These are phyloP conservation scores for Nysson spinosus DNA, from an alignment of 2,888 invertebrate species.

Conservation along the genomic window DNA sequence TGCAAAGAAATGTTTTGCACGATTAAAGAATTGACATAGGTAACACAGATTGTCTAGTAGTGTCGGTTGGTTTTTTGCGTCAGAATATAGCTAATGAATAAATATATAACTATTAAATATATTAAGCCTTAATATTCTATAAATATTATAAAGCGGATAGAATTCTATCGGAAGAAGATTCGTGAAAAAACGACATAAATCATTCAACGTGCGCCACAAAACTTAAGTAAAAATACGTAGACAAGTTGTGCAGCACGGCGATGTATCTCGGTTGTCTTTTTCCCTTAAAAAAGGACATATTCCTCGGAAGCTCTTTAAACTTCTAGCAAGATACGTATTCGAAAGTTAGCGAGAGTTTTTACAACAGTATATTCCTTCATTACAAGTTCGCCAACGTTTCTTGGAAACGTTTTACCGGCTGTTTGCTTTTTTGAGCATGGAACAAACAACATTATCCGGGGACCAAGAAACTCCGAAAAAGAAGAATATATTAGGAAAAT, in stretches of 20 bases:
- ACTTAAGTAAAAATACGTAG: neutral
- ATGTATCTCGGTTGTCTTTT: neutral
- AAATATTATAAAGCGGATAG: no score
- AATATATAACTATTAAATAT: no score
- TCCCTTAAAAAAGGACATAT: neutral
- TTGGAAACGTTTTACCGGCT: conserved; percentile 1
- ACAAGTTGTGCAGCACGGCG: neutral
- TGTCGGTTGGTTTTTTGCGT: no score
- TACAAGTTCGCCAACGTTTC: conserved; percentile 33
- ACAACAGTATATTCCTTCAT: conserved; percentile 35
- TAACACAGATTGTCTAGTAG: no score
- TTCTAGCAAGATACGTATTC: conserved; percentile 29
- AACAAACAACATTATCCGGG: neutral
- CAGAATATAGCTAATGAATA: no score
- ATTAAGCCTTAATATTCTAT: no score
- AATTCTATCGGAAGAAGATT: neutral
- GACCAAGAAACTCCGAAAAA: neutral
- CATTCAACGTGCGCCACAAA: neutral
- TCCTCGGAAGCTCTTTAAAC: conserved; percentile 40
- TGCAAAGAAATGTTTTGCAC: no score
- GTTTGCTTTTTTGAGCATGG: conserved; percentile 1
- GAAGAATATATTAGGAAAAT: no score
- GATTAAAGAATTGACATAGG: no score
- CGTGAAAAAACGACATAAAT: neutral
- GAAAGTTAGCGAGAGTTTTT: conserved; percentile 39